Percentiles rank a stretch among this genome's conserved stretches.
Evolutionary conservation across 1,140 invertebrate species (phyloP).

Genomic region (Diuraphis noxia): DNA sequence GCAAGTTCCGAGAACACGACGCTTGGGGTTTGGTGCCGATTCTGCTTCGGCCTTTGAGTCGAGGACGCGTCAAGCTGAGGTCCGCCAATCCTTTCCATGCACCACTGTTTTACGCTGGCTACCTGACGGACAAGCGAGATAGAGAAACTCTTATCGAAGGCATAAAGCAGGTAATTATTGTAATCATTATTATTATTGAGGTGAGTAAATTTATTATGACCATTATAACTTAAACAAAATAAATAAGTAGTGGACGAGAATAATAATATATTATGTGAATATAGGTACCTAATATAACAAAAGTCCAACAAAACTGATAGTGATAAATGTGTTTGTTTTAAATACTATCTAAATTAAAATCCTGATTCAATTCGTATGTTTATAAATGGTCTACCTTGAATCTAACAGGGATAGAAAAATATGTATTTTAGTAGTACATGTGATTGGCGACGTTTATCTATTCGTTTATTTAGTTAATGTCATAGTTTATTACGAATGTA

Average conservation of each 20-base stretch:
- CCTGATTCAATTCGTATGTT: neutral
- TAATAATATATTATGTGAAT: too few species aligned
- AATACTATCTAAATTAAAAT: neutral
- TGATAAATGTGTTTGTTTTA: neutral
- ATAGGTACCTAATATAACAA: neutral
- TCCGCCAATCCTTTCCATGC: conserved; percentile 65
- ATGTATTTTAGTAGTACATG: neutral
- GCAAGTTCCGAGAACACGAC: conserved; percentile 58
- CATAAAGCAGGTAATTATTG: conserved; percentile 62
- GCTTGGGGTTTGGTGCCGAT: conserved; percentile 62
- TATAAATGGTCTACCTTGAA: neutral
- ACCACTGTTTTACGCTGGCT: conserved; percentile 68
- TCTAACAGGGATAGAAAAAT: neutral
- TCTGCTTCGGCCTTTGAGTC: conserved; percentile 63
- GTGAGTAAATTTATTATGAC: neutral
- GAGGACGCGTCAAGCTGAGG: conserved; percentile 62
- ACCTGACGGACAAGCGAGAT: conserved; percentile 60
- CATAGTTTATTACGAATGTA: neutral
- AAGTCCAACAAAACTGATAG: neutral
- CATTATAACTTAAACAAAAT: neutral
- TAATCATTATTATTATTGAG: neutral
- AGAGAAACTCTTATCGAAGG: conserved; percentile 62
- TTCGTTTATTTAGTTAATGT: neutral
- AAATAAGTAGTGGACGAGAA: neutral
- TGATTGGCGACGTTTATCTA: neutral